Evolutionary conservation across 1,140 invertebrate species (phyloP).

Genomic region (Leucophenga varia): DNA sequence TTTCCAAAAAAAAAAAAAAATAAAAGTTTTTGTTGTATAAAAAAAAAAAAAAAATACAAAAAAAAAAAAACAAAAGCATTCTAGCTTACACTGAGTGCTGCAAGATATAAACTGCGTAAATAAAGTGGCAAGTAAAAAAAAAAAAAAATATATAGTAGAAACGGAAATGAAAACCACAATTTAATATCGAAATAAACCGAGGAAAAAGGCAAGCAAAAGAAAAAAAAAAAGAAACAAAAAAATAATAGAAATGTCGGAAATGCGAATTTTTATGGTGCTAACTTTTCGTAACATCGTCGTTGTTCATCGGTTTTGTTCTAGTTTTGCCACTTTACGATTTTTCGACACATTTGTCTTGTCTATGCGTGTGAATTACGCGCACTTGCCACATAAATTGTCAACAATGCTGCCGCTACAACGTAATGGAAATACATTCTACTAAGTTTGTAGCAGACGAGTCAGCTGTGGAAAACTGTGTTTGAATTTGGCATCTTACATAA

Average conservation of each 20-base stretch:
- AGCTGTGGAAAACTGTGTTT: too few species aligned
- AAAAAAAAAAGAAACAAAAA: conserved; percentile 16
- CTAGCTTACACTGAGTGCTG: conserved; percentile 32
- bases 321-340: not conserved
- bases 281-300: too few species aligned
- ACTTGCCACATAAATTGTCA: conserved; percentile 33
- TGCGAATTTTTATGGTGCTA: conserved; percentile 36
- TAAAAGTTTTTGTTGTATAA: too few species aligned
- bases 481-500: too few species aligned
- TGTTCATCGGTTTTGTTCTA: not conserved
- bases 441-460: too few species aligned
- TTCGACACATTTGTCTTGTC: not conserved
- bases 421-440: too few species aligned
- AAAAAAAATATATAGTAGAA: conserved; percentile 9
- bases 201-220: conserved; percentile 9
- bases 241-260: conserved; percentile 31
- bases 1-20: too few species aligned
- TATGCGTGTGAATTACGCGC: conserved; percentile 1
- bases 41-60: too few species aligned
- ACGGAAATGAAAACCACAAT: conserved; percentile 34
- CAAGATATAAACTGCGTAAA: conserved; percentile 22
- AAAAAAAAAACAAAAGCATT: too few species aligned
- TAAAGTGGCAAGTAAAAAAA: conserved; percentile 6
- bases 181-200: conserved; percentile 27
- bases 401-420: too few species aligned